A percentile compares a stretch with the other conserved stretches of the same genome.
Evolutionary conservation across 2,113 vertebrate genomes (phyloP).

Genomic region (Prionailurus viverrinus): DNA sequence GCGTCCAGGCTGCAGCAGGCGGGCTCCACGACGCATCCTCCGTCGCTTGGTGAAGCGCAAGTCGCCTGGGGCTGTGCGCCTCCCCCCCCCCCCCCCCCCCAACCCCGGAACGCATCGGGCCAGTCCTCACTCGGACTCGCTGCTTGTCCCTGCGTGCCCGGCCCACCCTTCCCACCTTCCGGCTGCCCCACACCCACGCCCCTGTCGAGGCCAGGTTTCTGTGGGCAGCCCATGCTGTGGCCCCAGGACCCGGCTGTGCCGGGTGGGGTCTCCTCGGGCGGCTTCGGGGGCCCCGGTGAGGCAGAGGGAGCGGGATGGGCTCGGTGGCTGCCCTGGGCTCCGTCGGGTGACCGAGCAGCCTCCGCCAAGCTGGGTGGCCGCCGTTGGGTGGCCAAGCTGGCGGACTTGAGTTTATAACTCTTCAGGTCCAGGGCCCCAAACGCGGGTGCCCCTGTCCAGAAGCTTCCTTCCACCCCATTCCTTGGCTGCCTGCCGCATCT

Average conservation of each 20-base stretch:
- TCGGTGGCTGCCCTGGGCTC: background rate
- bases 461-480: fast-evolving
- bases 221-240: background rate
- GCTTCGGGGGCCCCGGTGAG: background rate
- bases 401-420: background rate
- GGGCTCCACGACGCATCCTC: fast-evolving
- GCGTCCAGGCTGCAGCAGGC: background rate
- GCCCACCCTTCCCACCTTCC: background rate
- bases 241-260: background rate
- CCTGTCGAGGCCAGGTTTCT: background rate
- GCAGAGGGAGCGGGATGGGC: background rate
- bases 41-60: fast-evolving
- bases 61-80: background rate
- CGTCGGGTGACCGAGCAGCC: background rate
- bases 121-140: fast-evolving
- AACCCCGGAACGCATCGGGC: fast-evolving
- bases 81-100: no score
- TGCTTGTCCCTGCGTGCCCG: fast-evolving
- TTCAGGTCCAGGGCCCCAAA: background rate
- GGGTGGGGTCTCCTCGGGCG: background rate
- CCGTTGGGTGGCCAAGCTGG: no score
- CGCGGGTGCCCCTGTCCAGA: background rate
- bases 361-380: no score
- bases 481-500: background rate
- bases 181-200: fast-evolving